These are phyloP conservation scores for Lycaon pictus DNA, from an alignment of 2,113 vertebrate genomes.

Conservation along the genomic window DNA sequence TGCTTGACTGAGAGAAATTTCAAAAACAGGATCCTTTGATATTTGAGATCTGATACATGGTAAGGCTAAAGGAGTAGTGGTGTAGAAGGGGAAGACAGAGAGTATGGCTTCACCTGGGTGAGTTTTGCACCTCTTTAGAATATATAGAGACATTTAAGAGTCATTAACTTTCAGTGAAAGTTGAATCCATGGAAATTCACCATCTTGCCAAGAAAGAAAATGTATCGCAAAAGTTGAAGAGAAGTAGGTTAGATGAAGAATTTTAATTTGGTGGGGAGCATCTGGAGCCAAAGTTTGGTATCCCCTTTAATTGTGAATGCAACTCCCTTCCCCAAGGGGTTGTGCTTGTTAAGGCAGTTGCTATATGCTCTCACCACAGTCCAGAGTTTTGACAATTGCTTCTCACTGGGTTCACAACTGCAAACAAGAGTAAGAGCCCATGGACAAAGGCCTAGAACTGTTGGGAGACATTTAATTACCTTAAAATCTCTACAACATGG, in stretches of 20 bases:
- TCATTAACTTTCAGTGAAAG: not conserved
- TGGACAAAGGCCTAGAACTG: constrained; percentile 79
- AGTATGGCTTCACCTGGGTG: not conserved
- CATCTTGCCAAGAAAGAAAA: not conserved
- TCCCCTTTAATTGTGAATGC: not conserved
- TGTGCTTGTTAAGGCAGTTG: not conserved
- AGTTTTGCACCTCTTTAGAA: not conserved
- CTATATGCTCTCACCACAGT: not conserved
- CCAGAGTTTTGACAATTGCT: not conserved
- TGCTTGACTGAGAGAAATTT: not conserved
- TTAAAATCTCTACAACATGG: constrained; percentile 84
- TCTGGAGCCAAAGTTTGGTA: not conserved
- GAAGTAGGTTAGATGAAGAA: not conserved
- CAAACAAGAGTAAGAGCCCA: not conserved
- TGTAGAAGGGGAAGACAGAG: not conserved
- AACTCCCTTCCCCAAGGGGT: fast-evolving
- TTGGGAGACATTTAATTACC: constrained; percentile 86
- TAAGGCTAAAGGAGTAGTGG: not conserved
- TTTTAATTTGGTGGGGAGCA: not conserved
- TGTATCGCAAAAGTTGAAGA: not conserved
- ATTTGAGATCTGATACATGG: not conserved
- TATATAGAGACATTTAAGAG: not conserved
- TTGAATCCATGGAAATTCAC: not conserved
- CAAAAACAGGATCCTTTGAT: not conserved
- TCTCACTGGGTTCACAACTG: not conserved